Evolutionary conservation across 2,888 invertebrate species (phyloP).

Genomic region (Pammene aurita): DNA sequence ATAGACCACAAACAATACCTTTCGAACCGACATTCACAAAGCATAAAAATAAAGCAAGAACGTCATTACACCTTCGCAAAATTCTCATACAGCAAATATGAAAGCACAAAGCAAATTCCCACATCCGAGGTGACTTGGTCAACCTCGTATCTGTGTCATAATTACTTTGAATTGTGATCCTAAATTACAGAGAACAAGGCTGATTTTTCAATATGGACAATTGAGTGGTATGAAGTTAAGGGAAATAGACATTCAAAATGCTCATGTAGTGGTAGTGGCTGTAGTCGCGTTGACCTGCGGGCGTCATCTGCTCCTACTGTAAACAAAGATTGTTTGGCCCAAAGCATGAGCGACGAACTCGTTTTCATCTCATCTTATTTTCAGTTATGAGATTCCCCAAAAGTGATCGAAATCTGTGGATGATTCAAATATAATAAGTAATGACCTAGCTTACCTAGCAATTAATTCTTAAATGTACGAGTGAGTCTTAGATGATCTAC

Average conservation of each 20-base stretch:
- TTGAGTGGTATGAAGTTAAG: background rate
- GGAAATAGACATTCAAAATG: slow-evolving; percentile 10
- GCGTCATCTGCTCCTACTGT: slow-evolving; percentile 59
- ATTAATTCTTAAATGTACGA: too few species aligned
- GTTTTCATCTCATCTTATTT: background rate
- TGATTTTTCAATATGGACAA: slow-evolving; percentile 13
- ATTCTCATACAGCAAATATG: slow-evolving; percentile 30
- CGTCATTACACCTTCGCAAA: slow-evolving; percentile 33
- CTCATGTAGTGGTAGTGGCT: slow-evolving; percentile 12
- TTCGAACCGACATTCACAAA: background rate
- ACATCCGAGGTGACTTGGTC: background rate
- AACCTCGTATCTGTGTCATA: background rate
- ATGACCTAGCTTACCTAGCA: too few species aligned
- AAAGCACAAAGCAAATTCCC: slow-evolving; percentile 37
- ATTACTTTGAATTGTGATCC: background rate
- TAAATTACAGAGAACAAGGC: background rate
- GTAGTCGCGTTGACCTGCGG: slow-evolving; percentile 58
- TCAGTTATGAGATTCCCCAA: too few species aligned
- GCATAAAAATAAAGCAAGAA: slow-evolving; percentile 10
- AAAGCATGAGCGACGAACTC: slow-evolving; percentile 44
- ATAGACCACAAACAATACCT: background rate
- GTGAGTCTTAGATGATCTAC: too few species aligned
- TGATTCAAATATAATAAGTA: too few species aligned
- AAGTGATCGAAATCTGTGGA: too few species aligned
- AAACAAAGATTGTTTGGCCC: slow-evolving; percentile 52